Evolutionary conservation across 1,140 invertebrate species (phyloP).

Genomic region (Hetaerina americana): DNA sequence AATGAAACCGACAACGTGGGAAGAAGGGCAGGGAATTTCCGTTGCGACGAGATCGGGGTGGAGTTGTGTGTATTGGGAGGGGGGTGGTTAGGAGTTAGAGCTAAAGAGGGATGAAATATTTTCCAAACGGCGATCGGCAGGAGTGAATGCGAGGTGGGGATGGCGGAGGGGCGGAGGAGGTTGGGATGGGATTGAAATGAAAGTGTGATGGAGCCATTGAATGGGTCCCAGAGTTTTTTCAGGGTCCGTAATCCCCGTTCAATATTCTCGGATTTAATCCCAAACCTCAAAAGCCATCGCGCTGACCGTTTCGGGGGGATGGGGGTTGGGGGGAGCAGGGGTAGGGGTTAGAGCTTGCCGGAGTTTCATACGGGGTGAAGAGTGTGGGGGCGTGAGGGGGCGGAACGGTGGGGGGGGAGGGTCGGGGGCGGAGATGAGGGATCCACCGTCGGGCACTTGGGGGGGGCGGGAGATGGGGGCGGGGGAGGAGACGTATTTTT

Average conservation of each 20-base stretch:
- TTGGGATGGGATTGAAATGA: not conserved
- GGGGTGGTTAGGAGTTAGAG: no score
- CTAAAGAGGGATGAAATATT: no score
- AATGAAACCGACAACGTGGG: no score
- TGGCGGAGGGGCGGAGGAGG: no score
- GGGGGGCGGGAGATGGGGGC: not conserved
- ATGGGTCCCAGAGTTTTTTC: not conserved
- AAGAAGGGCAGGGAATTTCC: no score
- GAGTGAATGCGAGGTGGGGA: not conserved
- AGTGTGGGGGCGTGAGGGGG: not conserved
- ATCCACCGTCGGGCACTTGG: not conserved
- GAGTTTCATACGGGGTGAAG: not conserved
- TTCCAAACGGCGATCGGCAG: not conserved
- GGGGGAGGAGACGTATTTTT: not conserved
- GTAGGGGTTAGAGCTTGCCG: no score
- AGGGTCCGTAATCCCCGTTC: not conserved
- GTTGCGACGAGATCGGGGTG: no score
- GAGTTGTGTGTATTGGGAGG: no score
- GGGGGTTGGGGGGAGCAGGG: no score
- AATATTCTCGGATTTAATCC: not conserved
- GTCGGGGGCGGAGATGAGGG: not conserved
- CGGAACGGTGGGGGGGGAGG: no score
- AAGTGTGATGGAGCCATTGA: not conserved
- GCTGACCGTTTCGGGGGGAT: not conserved
- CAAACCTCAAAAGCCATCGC: not conserved